A percentile compares a stretch with the other conserved stretches of the same genome.
Evolutionary conservation across 2,113 vertebrate species (phyloP).

Genomic region (Gymnocephalus cernua): DNA sequence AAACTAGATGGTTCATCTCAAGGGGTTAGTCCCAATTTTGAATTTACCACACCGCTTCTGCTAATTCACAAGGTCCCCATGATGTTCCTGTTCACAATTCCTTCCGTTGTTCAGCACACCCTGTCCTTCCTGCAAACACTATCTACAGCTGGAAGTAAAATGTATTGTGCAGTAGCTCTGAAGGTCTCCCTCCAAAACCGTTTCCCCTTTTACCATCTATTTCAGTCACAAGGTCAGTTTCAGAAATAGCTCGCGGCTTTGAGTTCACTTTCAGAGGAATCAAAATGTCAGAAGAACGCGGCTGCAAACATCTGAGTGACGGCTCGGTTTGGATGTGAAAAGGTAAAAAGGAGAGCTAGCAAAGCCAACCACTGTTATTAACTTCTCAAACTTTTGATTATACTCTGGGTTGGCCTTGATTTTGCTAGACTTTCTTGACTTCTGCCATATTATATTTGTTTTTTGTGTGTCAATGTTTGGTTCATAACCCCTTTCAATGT

Average conservation of each 20-base stretch:
- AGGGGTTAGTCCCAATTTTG: too few species aligned
- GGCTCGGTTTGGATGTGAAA: not conserved
- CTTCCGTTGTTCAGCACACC: not conserved
- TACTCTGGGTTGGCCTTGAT: not conserved
- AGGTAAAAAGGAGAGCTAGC: not conserved
- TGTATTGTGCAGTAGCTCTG: not conserved
- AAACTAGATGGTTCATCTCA: too few species aligned
- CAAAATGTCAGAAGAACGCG: not conserved
- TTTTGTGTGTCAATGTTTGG: not conserved
- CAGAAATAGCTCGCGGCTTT: conserved; percentile 35
- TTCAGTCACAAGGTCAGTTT: conserved; percentile 56
- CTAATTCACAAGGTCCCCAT: not conserved
- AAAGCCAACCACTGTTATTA: not conserved
- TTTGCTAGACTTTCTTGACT: too few species aligned
- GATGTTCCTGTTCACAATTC: not conserved
- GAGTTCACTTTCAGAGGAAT: conserved; percentile 25
- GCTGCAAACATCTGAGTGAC: not conserved
- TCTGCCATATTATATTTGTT: not conserved
- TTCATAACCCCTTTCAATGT: not conserved
- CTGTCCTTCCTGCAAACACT: not conserved
- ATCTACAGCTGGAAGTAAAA: not conserved
- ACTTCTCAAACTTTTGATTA: not conserved
- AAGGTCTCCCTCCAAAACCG: conserved; percentile 30
- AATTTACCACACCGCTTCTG: too few species aligned
- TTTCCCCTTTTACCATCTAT: conserved; percentile 47